Conservation (phyloP, 1,140 invertebrate genomes). For the Tribolium castaneum region DNA sequence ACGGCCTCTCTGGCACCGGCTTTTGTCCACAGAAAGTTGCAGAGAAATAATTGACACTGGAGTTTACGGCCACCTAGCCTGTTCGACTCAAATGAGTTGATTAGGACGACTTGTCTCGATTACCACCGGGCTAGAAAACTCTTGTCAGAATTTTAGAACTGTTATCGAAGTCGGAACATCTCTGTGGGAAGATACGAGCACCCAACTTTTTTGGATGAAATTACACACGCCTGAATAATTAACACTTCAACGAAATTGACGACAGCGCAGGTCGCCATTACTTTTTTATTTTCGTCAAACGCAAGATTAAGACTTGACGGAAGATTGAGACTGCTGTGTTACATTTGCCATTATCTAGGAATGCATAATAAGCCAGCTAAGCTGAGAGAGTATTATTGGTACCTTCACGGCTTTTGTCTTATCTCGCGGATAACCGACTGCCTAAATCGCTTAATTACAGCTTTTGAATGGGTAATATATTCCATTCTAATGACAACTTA, state of each 20-base stretch:
- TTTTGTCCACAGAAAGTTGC: conserved; percentile 51
- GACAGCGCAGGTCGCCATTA: background rate
- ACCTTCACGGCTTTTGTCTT: conserved; percentile 11
- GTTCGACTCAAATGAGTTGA: conserved; percentile 49
- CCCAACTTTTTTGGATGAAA: conserved; percentile 15
- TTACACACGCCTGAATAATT: conserved; percentile 4
- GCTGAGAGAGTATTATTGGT: conserved; percentile 19
- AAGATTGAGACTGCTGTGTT: background rate
- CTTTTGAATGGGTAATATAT: conserved; percentile 43
- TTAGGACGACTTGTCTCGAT: conserved; percentile 45
- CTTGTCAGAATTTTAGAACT: conserved; percentile 40
- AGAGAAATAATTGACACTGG: conserved; percentile 53
- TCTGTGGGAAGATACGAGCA: background rate
- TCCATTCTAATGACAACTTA: conserved; percentile 37
- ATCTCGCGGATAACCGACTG: conserved; percentile 37
- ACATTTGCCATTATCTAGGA: conserved; percentile 10
- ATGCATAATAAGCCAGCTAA: conserved; percentile 23
- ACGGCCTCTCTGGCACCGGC: conserved; percentile 48
- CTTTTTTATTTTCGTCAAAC: too few species aligned
- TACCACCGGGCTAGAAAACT: conserved; percentile 48
- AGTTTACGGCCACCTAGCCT: conserved; percentile 50
- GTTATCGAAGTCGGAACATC: conserved; percentile 9
- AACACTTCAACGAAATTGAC: background rate
- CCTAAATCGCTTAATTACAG: conserved; percentile 42
- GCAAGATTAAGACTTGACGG: background rate